phyloP scores from a whole-genome alignment of 1,140 invertebrate species.

The Heterodera schachtii region DNA sequence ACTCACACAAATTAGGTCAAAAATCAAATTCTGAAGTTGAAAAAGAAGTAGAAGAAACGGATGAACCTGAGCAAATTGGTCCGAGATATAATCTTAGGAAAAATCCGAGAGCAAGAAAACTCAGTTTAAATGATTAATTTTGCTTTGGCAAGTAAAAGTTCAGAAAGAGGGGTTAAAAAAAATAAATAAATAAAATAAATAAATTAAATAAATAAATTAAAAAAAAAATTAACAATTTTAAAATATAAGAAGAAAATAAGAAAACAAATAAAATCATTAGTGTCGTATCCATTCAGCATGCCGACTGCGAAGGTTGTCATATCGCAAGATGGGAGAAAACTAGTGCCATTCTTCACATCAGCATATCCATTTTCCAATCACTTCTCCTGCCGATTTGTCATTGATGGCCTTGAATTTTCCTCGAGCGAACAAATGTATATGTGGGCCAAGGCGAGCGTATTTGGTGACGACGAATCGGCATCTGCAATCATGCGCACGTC shows the following conservation, averaged over 20 bases:
- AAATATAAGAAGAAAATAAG: too few relatives aligned
- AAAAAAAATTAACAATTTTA: too few relatives aligned
- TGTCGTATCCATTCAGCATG: too few relatives aligned
- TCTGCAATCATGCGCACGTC: not conserved
- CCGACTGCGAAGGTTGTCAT: not conserved
- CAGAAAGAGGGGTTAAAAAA: too few relatives aligned
- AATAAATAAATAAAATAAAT: too few relatives aligned
- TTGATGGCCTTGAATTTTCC: not conserved
- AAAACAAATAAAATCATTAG: too few relatives aligned
- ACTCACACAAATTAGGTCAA: not conserved
- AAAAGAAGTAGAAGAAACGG: not conserved
- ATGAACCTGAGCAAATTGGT: not conserved
- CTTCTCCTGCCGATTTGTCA: not conserved
- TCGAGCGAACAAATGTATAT: conserved; percentile 13
- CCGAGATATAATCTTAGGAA: conserved; percentile 8
- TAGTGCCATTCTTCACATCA: conserved; percentile 6
- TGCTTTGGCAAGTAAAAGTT: too few relatives aligned
- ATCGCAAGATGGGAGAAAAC: not conserved
- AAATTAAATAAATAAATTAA: too few relatives aligned
- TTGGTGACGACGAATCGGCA: not conserved
- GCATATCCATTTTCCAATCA: conserved; percentile 16
- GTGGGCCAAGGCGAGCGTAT: not conserved
- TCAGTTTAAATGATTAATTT: not conserved
- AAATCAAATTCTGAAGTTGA: not conserved
- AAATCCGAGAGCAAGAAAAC: not conserved